Evolutionary conservation across 2,113 vertebrate species (phyloP).

Genomic region (Malurus melanocephalus): DNA sequence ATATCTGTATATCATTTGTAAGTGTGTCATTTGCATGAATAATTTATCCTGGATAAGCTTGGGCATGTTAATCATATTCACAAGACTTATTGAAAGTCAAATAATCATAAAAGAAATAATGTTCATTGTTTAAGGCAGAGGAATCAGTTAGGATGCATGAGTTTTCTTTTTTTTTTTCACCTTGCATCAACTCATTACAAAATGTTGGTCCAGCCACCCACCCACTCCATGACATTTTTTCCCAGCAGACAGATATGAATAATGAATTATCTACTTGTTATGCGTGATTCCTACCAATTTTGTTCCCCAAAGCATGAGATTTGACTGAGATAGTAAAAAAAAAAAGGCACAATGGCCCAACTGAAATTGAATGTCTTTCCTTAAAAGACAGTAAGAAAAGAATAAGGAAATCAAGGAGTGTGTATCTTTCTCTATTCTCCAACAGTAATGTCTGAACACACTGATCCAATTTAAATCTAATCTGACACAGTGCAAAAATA

Average conservation of each 20-base stretch:
- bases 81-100: not conserved
- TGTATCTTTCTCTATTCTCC: not conserved
- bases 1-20: not conserved
- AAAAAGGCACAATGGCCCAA: not conserved
- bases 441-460: not conserved
- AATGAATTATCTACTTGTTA: slow-evolving; percentile 17
- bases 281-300: not conserved
- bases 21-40: not conserved
- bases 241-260: not conserved
- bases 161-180: not conserved
- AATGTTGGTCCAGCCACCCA: not conserved
- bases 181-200: not conserved
- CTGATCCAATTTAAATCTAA: not conserved
- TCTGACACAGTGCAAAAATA: not conserved
- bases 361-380: not conserved
- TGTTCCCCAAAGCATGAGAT: not conserved
- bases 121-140: not conserved
- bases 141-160: not conserved
- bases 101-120: not conserved
- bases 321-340: not conserved
- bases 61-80: not conserved
- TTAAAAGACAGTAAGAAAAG: not conserved
- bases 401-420: not conserved
- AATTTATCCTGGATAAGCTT: not conserved
- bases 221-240: not conserved